Conservation (phyloP, 2,888 invertebrate genomes). For the Cephus pulcher region DNA sequence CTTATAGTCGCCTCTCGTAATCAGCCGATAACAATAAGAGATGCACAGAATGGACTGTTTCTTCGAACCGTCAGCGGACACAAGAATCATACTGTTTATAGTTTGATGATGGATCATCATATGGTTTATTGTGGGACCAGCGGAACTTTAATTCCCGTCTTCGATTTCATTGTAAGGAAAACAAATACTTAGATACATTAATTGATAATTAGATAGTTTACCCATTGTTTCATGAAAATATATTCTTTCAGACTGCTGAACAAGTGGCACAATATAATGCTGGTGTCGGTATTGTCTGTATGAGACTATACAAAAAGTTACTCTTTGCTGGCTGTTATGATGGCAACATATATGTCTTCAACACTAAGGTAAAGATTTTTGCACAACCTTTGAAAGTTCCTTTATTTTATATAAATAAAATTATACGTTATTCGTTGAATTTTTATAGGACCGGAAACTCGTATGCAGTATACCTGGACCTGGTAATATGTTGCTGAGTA, state of each 20-base stretch:
- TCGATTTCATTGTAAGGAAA: slow-evolving; percentile 78
- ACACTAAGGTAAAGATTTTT: slow-evolving; percentile 63
- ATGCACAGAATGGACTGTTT: slow-evolving; percentile 78
- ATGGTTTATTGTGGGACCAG: slow-evolving; percentile 84
- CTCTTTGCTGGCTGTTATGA: slow-evolving; percentile 82
- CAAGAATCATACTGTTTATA: slow-evolving; percentile 75
- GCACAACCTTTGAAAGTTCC: not conserved
- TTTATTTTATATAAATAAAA: slow-evolving; percentile 7
- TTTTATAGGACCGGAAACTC: slow-evolving; percentile 63
- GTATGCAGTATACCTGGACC: slow-evolving; percentile 77
- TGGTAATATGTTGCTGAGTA: slow-evolving; percentile 78
- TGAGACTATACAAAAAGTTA: slow-evolving; percentile 74
- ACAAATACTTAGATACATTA: slow-evolving; percentile 3
- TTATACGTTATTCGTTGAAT: not conserved
- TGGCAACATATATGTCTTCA: slow-evolving; percentile 80
- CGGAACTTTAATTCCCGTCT: slow-evolving; percentile 78
- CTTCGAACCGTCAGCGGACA: slow-evolving; percentile 74
- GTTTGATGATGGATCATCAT: slow-evolving; percentile 75
- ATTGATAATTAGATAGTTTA: not conserved
- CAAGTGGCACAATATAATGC: slow-evolving; percentile 72
- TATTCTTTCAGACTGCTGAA: slow-evolving; percentile 72
- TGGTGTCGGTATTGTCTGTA: slow-evolving; percentile 80
- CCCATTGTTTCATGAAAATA: slow-evolving; percentile 6
- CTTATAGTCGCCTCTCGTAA: slow-evolving; percentile 78
- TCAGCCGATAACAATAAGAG: slow-evolving; percentile 77